These are phyloP conservation scores for Porites lutea DNA, from an alignment of 64 coral and sea anemone species.

Conservation along the genomic window DNA sequence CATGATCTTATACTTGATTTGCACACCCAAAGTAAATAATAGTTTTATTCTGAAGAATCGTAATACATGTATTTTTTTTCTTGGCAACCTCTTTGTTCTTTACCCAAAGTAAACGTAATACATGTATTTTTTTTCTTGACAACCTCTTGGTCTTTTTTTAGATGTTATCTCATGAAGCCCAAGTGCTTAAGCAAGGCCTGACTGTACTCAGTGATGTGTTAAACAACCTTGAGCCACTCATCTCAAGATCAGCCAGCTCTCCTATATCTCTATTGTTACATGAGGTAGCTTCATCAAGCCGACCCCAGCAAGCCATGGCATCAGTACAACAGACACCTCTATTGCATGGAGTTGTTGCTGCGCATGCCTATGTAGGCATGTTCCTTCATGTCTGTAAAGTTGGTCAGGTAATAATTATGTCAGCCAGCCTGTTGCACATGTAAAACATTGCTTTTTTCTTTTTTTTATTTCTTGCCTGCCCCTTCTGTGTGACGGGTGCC, in stretches of 20 bases:
- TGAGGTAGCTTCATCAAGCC: slow-evolving; percentile 74
- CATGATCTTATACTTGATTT: too few relatives aligned
- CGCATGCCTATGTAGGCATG: slow-evolving; percentile 93
- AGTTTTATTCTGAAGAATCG: too few relatives aligned
- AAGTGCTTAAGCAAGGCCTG: slow-evolving; percentile 87
- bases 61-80: too few relatives aligned
- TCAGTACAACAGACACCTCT: slow-evolving; percentile 90
- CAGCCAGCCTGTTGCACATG: neutral
- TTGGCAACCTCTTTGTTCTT: too few relatives aligned
- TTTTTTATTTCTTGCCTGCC: too few relatives aligned
- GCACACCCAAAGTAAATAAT: too few relatives aligned
- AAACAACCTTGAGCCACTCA: slow-evolving; percentile 58
- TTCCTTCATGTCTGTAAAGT: slow-evolving; percentile 87
- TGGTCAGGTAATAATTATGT: slow-evolving; percentile 68
- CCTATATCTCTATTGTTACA: slow-evolving; percentile 74
- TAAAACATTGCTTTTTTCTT: too few relatives aligned
- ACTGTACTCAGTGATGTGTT: slow-evolving; percentile 70
- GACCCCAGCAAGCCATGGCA: slow-evolving; percentile 78
- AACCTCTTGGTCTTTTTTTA: neutral
- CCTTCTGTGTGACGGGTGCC: too few relatives aligned
- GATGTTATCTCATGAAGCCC: slow-evolving; percentile 95
- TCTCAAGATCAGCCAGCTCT: slow-evolving; percentile 41
- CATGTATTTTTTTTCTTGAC: neutral
- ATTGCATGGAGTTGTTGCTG: slow-evolving; percentile 85
- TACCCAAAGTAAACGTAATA: too few relatives aligned